phyloP scores from a whole-genome alignment of 1,140 invertebrate species.

The Zophobas atratus region DNA sequence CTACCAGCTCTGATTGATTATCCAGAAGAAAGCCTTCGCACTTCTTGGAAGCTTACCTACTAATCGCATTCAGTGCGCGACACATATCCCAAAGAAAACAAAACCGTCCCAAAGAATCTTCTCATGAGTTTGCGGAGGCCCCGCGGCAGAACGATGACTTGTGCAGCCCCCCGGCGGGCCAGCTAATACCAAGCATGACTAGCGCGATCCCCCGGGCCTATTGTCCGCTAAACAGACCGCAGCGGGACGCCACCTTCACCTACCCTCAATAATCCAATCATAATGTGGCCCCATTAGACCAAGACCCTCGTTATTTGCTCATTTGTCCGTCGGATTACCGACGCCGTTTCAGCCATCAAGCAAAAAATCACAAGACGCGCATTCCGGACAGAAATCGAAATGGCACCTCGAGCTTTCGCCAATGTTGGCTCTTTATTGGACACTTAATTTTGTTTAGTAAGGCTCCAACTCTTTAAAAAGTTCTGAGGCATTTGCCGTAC shows the following conservation, averaged over 20 bases:
- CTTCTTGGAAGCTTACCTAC: no score
- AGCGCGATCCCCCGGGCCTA: slow-evolving; percentile 50
- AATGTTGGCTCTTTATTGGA: no score
- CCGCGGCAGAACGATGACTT: slow-evolving; percentile 52
- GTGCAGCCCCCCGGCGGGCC: slow-evolving; percentile 53
- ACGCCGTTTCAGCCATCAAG: slow-evolving; percentile 17
- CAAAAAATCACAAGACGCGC: slow-evolving; percentile 7
- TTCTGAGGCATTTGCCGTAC: no score
- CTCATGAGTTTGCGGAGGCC: slow-evolving; percentile 51
- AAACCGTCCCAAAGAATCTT: slow-evolving; percentile 38
- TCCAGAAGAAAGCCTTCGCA: no score
- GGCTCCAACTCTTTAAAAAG: no score
- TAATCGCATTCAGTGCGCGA: not conserved
- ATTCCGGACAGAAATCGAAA: not conserved
- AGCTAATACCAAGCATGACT: slow-evolving; percentile 57
- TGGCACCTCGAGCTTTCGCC: no score
- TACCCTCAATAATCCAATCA: slow-evolving; percentile 57
- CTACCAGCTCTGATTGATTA: no score
- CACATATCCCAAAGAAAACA: slow-evolving; percentile 27
- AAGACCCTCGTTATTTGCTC: slow-evolving; percentile 52
- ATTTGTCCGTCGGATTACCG: slow-evolving; percentile 48
- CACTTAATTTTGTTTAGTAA: no score
- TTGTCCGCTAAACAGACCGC: slow-evolving; percentile 56
- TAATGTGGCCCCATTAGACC: slow-evolving; percentile 54
- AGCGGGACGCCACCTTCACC: slow-evolving; percentile 53